Evolutionary conservation across 2,888 invertebrate genomes (phyloP), one percentile per base, ranked within the genome.

Genomic region (Agriopis leucophaearia): DNA sequence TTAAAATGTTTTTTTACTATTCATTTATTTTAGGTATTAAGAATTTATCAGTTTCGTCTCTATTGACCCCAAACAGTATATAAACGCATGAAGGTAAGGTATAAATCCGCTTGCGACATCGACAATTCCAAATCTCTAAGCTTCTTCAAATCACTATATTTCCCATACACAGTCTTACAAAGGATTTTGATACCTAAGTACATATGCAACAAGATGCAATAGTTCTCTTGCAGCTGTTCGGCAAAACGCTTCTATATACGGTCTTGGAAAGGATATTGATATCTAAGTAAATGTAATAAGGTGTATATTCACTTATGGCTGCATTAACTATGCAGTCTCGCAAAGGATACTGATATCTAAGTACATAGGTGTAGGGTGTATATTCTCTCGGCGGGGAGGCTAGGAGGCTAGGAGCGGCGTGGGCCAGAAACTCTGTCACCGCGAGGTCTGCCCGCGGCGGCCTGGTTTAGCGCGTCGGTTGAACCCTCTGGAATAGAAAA

Each of bases 401-500:
- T 82, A 82, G 80, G 82, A 78, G 76, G 77, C 71, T 73, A 75
- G 59, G 71, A 80, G 77, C 79, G 87, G 87, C 85, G 86, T 85
- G 85, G 85, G 82, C 83, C 78, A 65, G 66, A 83, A 76, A 88
- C 87, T 64, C 65, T 67, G 75, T 75, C 75, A 75, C 75, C 75
- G 75, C 47, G 72, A 74, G 54, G 70, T 73, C 71, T 89, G 89
- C 3, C 90, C 89, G 69, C 92, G 90, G 45, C 91, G 85, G 2
- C 92, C 93, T 27, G 90, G 89, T 83, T 86, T 89, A 68, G 90
- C 91, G 76, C 93, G 93, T 0, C 93, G 88, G 84, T 93, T 93
- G 88, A 93, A 93, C 38, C 93, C 93, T 76, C 93, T 93, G 78
- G 1, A 66, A 35, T 47, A 0, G 0, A 38, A 38, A 38, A 38